Base-by-base conservation (phyloP, 2,113 vertebrate genomes). In the Callaeas wilsoni region DNA sequence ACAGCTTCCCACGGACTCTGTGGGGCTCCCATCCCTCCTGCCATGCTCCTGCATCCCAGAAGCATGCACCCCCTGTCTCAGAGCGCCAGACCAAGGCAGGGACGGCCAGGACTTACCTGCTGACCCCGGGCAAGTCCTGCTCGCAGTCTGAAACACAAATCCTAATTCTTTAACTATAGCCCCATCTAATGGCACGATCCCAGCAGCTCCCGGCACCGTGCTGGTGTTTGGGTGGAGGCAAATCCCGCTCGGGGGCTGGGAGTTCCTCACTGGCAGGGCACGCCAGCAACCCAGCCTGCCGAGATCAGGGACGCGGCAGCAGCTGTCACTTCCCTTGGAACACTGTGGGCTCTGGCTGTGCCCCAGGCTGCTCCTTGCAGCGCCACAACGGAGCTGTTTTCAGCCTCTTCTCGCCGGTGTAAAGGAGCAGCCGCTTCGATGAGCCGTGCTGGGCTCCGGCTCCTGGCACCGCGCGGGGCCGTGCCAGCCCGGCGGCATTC, bases 131-230 rank as follows among this genome's bases (percentile, higher is more conserved):
- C 39, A 27, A n/a, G 6, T 30, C 33, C 57, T 1, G 0, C 8
- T 6, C 0, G 1, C 33, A 83, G 16, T 3, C n/a, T 1, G 2
- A 71, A 64, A 22, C 2, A 9, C 75, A 65, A 41, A 57, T 20
- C 52, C 52, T 2, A 47, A 92, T 59, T 44, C 86, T 87, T 87
- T 81, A 78, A 5, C 89, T 62, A 92, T 10, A 94, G 95, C 94
- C 93, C 93, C 95, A 81, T 78, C 96, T 97, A 94, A 95, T 46
- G 94, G 94, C 47, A 25, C 1, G 3, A 87, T 25, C 37, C 57
- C 49, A 26, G 82, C 53, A 1, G 6, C 75, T 93, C 63, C 50
- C 35, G 6, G 71, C 2, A 1, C 77, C 2, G 1, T 0, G 3
- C 33, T 17, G 39, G 17, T 13, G 18, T 2, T 9, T 0, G 57